phyloP scores from a whole-genome alignment of 2,888 invertebrate species.

The Pimpla rufipes region DNA sequence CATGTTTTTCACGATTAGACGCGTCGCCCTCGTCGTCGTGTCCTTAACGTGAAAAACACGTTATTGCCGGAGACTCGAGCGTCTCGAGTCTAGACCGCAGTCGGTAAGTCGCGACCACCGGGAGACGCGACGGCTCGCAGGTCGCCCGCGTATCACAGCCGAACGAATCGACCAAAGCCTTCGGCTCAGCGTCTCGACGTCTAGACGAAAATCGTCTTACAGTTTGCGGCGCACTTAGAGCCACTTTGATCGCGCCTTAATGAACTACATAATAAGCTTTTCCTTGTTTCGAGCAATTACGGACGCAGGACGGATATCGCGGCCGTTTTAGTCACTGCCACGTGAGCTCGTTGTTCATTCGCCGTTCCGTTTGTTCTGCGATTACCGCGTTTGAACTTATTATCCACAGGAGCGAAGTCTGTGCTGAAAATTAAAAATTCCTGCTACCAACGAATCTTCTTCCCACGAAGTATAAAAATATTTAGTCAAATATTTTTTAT shows the following conservation, averaged over 20 bases:
- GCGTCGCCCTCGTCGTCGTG: not conserved
- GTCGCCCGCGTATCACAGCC: not conserved
- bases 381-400: too few species aligned
- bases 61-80: not conserved
- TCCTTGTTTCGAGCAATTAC: not conserved
- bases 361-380: not conserved
- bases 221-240: not conserved
- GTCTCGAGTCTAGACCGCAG: conserved; percentile 6
- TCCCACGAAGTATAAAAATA: too few species aligned
- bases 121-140: not conserved
- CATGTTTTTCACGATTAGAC: not conserved
- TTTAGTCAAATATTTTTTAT: too few species aligned
- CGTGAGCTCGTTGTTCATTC: not conserved
- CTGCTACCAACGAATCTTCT: too few species aligned
- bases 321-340: not conserved
- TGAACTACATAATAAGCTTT: not conserved
- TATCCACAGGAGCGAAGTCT: too few species aligned
- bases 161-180: not conserved
- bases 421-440: too few species aligned
- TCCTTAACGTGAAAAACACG: conserved; percentile 3
- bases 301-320: not conserved
- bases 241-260: not conserved
- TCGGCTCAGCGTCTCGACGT: conserved; percentile 4
- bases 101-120: not conserved
- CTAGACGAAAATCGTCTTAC: conserved; percentile 24